Evolutionary conservation across 2,797 vertebrate species (phyloP), one percentile per base, ranked within the genome.

Genomic region (Pempheris klunzingeri): DNA sequence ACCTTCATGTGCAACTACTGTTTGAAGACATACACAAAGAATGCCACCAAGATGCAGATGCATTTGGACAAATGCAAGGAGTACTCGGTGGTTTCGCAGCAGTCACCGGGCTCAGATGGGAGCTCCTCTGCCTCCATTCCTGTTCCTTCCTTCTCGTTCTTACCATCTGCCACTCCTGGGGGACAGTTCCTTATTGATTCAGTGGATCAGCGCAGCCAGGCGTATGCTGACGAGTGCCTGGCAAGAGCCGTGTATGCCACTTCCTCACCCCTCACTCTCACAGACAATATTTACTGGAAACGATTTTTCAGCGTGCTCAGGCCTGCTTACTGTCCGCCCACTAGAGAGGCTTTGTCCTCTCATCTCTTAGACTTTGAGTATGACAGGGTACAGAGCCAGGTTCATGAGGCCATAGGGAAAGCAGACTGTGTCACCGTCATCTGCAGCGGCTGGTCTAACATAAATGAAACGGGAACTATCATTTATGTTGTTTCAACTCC

Each of bases 1-100:
- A 81, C 80, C 5, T 76, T 81, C 65, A 87, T 90, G 68, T 92
- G 90, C 78, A 92, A 88, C 79, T 90, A 90, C 74, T 89, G 87
- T 53, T 78, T 53, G 13, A 86, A 70, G 75, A 84, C 86, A 0
- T 81, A 90, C 61, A 80, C 84, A 1, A 87, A 90, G 69, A 90
- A 88, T 4, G 88, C 83, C 0, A 90, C 86, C 44, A 89, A 90
- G 80, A 88, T 88, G 84, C 88, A 90, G 85, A 82, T 87, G 67
- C 89, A 90, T 66, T 69, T 92, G 70, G 77, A 84, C 70, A 87
- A 92, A 68, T 90, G 87, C 67, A 87, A 90, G 64, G 77, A 84
- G 52, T 84, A 84, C 66, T 86, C 82, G 2, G 55, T 71, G 39
- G 49, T 70, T 28, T 86, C 41, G 0, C 86, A 88, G 69, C 83